These are phyloP conservation scores for Paralichthys olivaceus DNA, from an alignment of 2,113 vertebrate genomes.

Conservation along the genomic window DNA sequence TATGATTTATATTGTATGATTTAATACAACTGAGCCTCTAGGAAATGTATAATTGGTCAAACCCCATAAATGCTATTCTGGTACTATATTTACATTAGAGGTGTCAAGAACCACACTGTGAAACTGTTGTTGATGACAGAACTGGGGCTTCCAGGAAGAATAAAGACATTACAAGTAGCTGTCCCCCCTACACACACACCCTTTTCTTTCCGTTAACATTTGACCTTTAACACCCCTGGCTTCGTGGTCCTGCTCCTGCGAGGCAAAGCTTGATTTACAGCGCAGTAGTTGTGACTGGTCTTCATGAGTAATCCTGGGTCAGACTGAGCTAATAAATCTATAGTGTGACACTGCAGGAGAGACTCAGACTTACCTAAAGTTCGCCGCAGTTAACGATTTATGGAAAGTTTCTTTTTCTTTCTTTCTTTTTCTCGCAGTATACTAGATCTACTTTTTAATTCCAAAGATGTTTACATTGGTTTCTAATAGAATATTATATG, in stretches of 20 bases:
- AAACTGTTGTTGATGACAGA: slow-evolving; percentile 10
- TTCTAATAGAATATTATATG: too few relatives aligned
- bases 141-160: slow-evolving; percentile 22
- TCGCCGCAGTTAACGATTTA: not conserved
- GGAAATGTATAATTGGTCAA: not conserved
- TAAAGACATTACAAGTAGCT: slow-evolving; percentile 30
- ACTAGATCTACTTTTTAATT: too few relatives aligned
- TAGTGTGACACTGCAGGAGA: slow-evolving; percentile 1
- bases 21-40: not conserved
- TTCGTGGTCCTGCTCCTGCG: slow-evolving; percentile 49
- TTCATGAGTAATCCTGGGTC: slow-evolving; percentile 66
- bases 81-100: not conserved
- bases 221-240: slow-evolving; percentile 49
- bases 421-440: not conserved
- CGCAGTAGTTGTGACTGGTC: slow-evolving; percentile 55
- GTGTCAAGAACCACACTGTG: not conserved
- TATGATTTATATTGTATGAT: too few relatives aligned
- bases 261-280: slow-evolving; percentile 68
- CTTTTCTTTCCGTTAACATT: slow-evolving; percentile 44
- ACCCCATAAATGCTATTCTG: not conserved
- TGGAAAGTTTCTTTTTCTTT: not conserved
- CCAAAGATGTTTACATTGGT: too few relatives aligned
- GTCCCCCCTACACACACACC: not conserved
- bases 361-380: not conserved
- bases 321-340: slow-evolving; percentile 62